Evolutionary conservation across 2,113 vertebrate species (phyloP), one percentile per base, ranked within the genome.

Genomic region (Alethe castanea): DNA sequence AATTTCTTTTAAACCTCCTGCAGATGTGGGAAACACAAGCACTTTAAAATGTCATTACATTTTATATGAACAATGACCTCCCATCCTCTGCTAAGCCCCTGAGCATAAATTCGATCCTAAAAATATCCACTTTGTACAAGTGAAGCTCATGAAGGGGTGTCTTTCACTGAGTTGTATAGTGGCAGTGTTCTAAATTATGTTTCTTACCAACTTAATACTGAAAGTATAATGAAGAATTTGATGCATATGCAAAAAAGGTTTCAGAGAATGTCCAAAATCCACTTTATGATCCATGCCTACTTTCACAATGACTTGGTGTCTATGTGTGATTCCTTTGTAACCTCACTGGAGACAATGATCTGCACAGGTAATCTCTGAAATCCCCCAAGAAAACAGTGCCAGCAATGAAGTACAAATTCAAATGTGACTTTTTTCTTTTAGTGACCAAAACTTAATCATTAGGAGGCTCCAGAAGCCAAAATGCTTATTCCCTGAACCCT

Each of bases 361-460:
- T 60, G 19, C 40, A 44, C 16, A 60, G 40, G 40, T 12, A 17
- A 56, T 11, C 5, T 74, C 60, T 48, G 20, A 53, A 74, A 62
- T 60, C 10, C 6, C 10, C 6, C 31, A 72, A 42, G 36, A 33
- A 40, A 76, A n/a, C 6, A 59, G 23, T 19, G 33, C 10, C 23
- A 53, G 17, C 23, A 56, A 10, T 50, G 48, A 72, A 50, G 14
- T 15, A 59, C 25, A 87, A 53, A 81, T 35, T 20, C 50, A 17
- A 33, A 38, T 0, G 0, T 25, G 8, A 8, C 5, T 29, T 72
- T 22, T 59, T 52, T 42, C 3, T 53, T 50, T 62, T 19, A 24
- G 40, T 19, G 14, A 76, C 35, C 71, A 70, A 64, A 57, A 42
- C 19, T 12, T 11, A 47, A 33, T 26, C 7, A 36, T 7, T 15